Evolutionary conservation across 2,113 vertebrate genomes (phyloP).

Genomic region (Chunga burmeisteri): DNA sequence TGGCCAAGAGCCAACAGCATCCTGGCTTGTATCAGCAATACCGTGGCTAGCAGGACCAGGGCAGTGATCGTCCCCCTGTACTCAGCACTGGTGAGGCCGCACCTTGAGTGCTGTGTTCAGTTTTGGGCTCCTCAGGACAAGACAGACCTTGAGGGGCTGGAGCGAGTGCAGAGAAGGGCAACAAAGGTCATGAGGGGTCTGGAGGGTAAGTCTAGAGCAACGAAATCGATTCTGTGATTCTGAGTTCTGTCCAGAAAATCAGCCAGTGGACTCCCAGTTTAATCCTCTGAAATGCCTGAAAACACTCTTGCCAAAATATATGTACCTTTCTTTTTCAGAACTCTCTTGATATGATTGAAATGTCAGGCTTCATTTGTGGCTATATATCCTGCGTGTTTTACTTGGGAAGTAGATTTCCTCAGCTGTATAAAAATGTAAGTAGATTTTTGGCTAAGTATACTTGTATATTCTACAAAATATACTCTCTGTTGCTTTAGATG

Average conservation of each 20-base stretch:
- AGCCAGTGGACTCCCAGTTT: background rate
- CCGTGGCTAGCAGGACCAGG: too few relatives aligned
- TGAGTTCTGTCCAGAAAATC: background rate
- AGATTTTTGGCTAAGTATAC: background rate
- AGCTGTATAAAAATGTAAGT: slow-evolving; percentile 79
- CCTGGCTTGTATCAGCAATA: too few relatives aligned
- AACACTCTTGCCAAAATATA: background rate
- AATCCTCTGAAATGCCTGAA: background rate
- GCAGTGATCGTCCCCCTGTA: too few relatives aligned
- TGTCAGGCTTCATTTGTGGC: slow-evolving; percentile 77
- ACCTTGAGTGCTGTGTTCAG: too few relatives aligned
- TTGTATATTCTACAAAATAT: background rate
- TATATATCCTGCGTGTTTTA: slow-evolving; percentile 74
- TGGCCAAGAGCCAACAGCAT: too few relatives aligned
- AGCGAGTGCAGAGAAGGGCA: too few relatives aligned
- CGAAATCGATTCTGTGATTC: too few relatives aligned
- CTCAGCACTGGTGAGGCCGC: too few relatives aligned
- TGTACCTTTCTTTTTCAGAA: slow-evolving; percentile 39
- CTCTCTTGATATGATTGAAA: slow-evolving; percentile 57
- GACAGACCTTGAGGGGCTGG: too few relatives aligned
- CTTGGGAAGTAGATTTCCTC: slow-evolving; percentile 75
- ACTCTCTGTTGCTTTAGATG: background rate
- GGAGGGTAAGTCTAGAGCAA: too few relatives aligned
- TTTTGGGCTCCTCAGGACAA: too few relatives aligned
- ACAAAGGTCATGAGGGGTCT: too few relatives aligned